Base-by-base conservation (phyloP, 2,797 vertebrate genomes). In the Mus minutoides region DNA sequence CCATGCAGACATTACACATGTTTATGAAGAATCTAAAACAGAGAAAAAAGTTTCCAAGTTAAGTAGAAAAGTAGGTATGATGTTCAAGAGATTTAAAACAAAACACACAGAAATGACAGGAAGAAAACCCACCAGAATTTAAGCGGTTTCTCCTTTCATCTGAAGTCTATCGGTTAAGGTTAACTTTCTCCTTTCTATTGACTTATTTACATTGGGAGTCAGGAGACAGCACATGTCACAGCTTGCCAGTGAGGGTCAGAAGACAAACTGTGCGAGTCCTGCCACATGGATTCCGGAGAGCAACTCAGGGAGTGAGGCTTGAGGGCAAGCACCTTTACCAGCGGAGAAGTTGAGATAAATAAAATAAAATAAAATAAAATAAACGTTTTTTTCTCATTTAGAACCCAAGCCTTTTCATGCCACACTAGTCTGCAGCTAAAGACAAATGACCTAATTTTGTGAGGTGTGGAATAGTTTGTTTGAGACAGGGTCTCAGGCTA, bases 1-100 rank as follows among this genome's bases (percentile, higher is more conserved):
- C 56, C 64, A 73, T 24, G 14, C 3, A 79, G 1, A 56, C 9
- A 79, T 71, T 80, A 49, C 67, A 56, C 8, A 43, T 49, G 49
- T 14, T 83, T 90, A 80, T 52, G 31, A 89, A 86, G 49, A 73
- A 14, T 82, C 78, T 83, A 93, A 82, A 54, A 82, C 29, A 7
- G 93, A 52, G 7, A 92, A 76, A 89, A 29, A 54, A 17, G 24
- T 84, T 77, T 76, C 89, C 58, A 58, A 86, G 19, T 64, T 84
- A 88, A 67, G 29, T 40, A 58, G 82, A 95, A 94, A 96, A 83
- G n/a, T 40, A 56, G 56, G 16, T 86, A 95, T 85, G 16, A 90
- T 58, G 22, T 9, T 71, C 31, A 92, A 96, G 49, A 90, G 13
- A 73, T 89, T 75, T 71, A 34, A 84, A 92, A 73, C 64, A 10